Evolutionary conservation across 53 echinoderm and acorn worm species (phyloP).

Genomic region (Crossaster papposus): DNA sequence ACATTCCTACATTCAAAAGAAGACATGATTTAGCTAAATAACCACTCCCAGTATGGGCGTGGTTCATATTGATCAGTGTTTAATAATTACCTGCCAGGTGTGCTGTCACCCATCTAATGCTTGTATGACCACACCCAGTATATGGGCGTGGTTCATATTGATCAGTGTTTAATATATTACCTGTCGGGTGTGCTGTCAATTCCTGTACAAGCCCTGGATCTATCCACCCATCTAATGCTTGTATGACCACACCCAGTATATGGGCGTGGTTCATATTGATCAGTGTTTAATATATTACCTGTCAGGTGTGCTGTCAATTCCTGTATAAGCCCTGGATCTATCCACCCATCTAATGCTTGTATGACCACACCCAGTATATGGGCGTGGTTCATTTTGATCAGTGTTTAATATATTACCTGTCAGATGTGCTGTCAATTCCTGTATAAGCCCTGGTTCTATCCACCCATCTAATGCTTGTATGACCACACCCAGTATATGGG

Average conservation of each 20-base stretch:
- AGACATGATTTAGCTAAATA: no score
- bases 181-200: constrained; percentile 66
- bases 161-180: constrained; percentile 38
- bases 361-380: no score
- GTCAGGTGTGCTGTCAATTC: no score
- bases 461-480: not conserved
- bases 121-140: constrained; percentile 75
- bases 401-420: constrained; percentile 73
- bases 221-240: constrained; percentile 61
- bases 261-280: constrained; percentile 74
- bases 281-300: no score
- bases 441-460: constrained; percentile 65
- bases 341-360: no score
- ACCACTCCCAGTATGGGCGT: no score
- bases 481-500: no score
- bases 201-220: constrained; percentile 66
- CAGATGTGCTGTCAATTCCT: constrained; percentile 63
- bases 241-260: constrained; percentile 76
- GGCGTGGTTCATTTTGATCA: no score
- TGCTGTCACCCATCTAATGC: constrained; percentile 59
- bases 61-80: no score
- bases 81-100: constrained; percentile 66
- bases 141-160: no score
- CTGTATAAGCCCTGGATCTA: no score
- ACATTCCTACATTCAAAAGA: no score